Evolutionary conservation across 2,113 vertebrate species (phyloP).

Genomic region (Cheirogaleus medius): DNA sequence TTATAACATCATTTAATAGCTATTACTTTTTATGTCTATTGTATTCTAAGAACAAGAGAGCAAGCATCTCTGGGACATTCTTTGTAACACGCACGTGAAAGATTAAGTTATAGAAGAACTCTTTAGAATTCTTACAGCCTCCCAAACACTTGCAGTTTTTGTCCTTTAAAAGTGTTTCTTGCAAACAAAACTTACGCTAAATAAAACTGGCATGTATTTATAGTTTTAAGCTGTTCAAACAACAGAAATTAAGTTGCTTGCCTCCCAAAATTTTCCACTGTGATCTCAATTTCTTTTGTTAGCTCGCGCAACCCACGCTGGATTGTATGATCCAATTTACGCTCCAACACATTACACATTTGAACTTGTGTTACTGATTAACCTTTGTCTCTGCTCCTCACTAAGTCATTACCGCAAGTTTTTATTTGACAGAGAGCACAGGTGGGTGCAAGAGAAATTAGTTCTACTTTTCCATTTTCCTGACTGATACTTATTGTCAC

Average conservation of each 20-base stretch:
- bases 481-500: slow-evolving; percentile 85
- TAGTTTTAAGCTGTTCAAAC: slow-evolving; percentile 80
- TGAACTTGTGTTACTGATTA: slow-evolving; percentile 89
- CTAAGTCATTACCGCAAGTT: slow-evolving; percentile 84
- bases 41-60: slow-evolving; percentile 40
- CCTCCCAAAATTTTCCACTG: slow-evolving; percentile 83
- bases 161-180: slow-evolving; percentile 64
- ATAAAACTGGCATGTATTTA: slow-evolving; percentile 76
- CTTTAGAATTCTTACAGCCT: neutral
- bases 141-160: slow-evolving; percentile 53
- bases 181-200: slow-evolving; percentile 59
- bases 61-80: neutral
- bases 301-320: slow-evolving; percentile 65
- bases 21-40: slow-evolving; percentile 29
- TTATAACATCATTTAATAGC: slow-evolving; percentile 41
- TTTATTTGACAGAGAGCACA: slow-evolving; percentile 90
- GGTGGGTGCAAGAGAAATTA: slow-evolving; percentile 90
- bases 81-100: slow-evolving; percentile 12
- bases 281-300: slow-evolving; percentile 81
- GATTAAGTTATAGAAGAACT: slow-evolving; percentile 72
- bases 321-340: slow-evolving; percentile 83
- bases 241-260: slow-evolving; percentile 86
- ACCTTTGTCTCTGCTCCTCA: slow-evolving; percentile 86
- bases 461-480: slow-evolving; percentile 88
- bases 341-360: slow-evolving; percentile 83